Evolutionary conservation across 2,888 invertebrate species (phyloP), one percentile per base, ranked within the genome.

Genomic region (Baccha elongata): DNA sequence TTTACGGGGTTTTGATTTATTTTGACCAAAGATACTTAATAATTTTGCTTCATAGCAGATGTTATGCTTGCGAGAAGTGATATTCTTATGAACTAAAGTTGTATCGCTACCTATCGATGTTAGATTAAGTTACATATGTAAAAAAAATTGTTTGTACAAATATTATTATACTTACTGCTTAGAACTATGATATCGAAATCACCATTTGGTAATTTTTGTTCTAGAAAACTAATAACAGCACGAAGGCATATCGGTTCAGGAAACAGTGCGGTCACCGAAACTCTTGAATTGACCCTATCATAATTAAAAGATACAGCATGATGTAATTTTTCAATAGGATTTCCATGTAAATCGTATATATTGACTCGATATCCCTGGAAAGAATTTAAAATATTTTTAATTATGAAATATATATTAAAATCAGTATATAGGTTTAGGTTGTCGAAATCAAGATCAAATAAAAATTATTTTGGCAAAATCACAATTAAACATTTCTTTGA

Each of bases 141-240:
- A 26, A 0, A 29, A 55, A 6, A 3, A 42, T 29, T n/a, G 8
- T 15, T 26, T 6, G 19, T 32, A 50, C 13, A n/a, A n/a, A 8
- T 21, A 0, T 32, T 1, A 2, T 13, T 2, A 52, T 69, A 92
- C 94, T 92, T 91, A 97, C 97, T 94, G 87, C 96, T 96, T 65
- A 98, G 93, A 48, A 97, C 97, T 87, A 98, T 96, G 88, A 97
- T 96, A 91, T 97, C 97, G 88, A 98, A 97, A 90, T 96, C 96
- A 26, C 97, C 98, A 88, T 97, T 97, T 87, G 96, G 96, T 87
- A 98, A 91, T 88, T 94, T 93, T 80, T 93, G 92, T 50, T 94
- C 94, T 71, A 94, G 93, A 88, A 96, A 96, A 87, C 93, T 93
- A 60, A 98, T 95, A 13, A 93, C 93, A 68, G 97, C 97, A 87